These are phyloP conservation scores for Ifrita kowaldi DNA, from an alignment of 2,113 vertebrate species.

Conservation along the genomic window DNA sequence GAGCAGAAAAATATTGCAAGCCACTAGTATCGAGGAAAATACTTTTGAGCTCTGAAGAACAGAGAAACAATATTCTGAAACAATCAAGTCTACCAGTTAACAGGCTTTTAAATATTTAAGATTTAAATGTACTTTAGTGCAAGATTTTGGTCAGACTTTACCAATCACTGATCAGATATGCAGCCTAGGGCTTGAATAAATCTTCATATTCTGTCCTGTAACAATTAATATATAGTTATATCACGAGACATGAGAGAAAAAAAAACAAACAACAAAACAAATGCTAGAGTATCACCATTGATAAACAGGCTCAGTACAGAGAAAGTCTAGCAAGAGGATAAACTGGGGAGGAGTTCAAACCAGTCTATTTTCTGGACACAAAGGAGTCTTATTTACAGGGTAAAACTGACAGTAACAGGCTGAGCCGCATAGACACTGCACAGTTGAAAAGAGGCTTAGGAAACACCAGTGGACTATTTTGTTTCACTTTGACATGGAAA, in stretches of 20 bases:
- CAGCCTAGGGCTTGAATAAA: background rate
- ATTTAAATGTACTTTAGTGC: background rate
- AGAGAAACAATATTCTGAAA: background rate
- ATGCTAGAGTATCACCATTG: background rate
- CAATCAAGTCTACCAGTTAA: background rate
- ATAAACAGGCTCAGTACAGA: background rate
- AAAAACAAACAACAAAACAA: background rate
- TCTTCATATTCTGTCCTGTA: background rate
- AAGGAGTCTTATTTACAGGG: background rate
- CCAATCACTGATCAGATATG: background rate
- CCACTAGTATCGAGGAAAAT: background rate
- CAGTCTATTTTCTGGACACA: background rate
- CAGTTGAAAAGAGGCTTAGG: background rate
- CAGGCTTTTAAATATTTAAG: background rate
- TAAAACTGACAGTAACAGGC: background rate
- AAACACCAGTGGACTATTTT: background rate
- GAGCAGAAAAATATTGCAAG: background rate
- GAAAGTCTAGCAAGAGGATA: background rate
- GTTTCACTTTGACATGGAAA: background rate
- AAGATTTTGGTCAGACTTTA: background rate
- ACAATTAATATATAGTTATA: background rate
- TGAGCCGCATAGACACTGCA: background rate
- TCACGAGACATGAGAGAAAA: accelerated
- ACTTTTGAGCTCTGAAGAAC: background rate
- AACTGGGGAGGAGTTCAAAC: background rate